These are phyloP conservation scores for Hippoglossus stenolepis DNA, from an alignment of 2,113 vertebrate species.

Conservation along the genomic window DNA sequence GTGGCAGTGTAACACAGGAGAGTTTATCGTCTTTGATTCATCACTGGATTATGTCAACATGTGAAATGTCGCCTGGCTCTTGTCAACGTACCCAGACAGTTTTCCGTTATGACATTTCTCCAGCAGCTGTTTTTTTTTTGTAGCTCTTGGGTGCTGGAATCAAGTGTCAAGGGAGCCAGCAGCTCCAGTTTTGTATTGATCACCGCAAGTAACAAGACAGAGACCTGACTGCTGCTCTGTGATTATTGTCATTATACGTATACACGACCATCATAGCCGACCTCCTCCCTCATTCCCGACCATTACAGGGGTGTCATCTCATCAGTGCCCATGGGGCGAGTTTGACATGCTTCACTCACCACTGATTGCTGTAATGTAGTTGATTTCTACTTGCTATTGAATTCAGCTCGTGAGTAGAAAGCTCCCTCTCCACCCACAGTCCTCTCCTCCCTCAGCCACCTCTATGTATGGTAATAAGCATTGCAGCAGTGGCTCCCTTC, in stretches of 20 bases:
- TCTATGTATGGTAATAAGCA: slow-evolving; percentile 69
- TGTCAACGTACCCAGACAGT: slow-evolving; percentile 8
- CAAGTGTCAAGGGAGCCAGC: not conserved
- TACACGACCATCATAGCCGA: not conserved
- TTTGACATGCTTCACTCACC: slow-evolving; percentile 40
- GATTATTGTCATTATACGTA: not conserved
- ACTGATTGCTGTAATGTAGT: slow-evolving; percentile 56
- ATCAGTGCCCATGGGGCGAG: slow-evolving; percentile 6
- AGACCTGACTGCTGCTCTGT: slow-evolving; percentile 6
- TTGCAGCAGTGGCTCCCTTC: slow-evolving; percentile 72
- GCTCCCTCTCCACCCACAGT: slow-evolving; percentile 54
- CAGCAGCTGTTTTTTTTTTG: slow-evolving; percentile 8
- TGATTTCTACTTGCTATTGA: slow-evolving; percentile 65
- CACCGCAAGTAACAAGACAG: slow-evolving; percentile 2
- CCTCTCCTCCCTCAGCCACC: slow-evolving; percentile 33
- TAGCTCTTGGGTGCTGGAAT: not conserved
- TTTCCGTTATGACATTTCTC: not conserved
- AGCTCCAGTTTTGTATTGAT: not conserved
- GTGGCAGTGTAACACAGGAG: not conserved
- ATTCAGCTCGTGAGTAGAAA: slow-evolving; percentile 60
- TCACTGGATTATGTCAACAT: slow-evolving; percentile 17
- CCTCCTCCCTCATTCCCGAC: not conserved
- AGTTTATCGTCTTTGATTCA: not conserved
- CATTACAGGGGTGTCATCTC: slow-evolving; percentile 29
- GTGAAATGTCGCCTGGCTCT: slow-evolving; percentile 16